Evolutionary conservation across 2,113 vertebrate species (phyloP).

Genomic region (Aspiorhynchus laticeps): DNA sequence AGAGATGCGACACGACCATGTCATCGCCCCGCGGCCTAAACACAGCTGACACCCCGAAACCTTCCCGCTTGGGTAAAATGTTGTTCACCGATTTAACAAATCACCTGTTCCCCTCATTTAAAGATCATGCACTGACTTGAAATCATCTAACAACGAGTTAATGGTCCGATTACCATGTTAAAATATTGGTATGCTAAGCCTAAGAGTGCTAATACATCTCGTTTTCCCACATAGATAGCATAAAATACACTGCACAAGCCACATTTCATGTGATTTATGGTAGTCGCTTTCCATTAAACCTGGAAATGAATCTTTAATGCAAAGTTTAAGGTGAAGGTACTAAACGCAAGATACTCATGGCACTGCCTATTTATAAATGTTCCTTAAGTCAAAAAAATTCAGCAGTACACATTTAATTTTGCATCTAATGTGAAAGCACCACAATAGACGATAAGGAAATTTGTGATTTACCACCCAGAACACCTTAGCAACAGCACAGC

Average conservation of each 20-base stretch:
- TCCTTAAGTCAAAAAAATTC: not conserved
- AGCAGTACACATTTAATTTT: not conserved
- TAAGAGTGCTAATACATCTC: not conserved
- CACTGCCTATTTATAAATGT: not conserved
- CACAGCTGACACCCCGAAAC: slow-evolving; percentile 58
- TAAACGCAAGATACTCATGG: not conserved
- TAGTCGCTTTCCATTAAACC: not conserved
- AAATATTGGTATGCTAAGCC: not conserved
- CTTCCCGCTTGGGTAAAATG: not conserved
- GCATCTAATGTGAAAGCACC: not conserved
- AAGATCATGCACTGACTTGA: not conserved
- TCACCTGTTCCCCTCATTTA: not conserved
- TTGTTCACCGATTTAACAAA: not conserved
- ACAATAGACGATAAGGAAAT: not conserved
- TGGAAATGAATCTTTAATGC: slow-evolving; percentile 22
- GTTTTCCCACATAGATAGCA: not conserved
- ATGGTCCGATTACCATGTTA: not conserved
- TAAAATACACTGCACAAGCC: not conserved
- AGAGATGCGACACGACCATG: slow-evolving; percentile 60
- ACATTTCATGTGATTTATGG: slow-evolving; percentile 12
- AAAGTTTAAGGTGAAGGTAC: not conserved
- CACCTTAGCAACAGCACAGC: too few species aligned
- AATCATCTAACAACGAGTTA: not conserved
- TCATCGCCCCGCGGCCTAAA: slow-evolving; percentile 61
- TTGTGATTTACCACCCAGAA: not conserved